These are phyloP conservation scores for Whitmania pigra DNA, from an alignment of 1,140 invertebrate species.

Conservation along the genomic window DNA sequence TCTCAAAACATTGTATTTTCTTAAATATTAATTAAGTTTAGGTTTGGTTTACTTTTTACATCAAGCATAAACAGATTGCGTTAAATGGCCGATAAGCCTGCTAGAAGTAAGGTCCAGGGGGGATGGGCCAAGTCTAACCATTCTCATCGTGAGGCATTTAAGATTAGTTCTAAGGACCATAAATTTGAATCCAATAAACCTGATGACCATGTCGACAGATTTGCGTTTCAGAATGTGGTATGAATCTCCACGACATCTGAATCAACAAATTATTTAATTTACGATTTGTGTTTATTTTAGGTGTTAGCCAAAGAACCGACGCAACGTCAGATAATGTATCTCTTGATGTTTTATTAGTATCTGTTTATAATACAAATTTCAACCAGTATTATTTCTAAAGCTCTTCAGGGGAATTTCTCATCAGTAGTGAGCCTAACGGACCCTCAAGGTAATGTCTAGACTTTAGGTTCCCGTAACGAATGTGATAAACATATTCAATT, in stretches of 20 bases:
- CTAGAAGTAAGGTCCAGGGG: slow-evolving; percentile 34
- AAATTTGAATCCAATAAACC: not conserved
- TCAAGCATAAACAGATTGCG: too few species aligned
- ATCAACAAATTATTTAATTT: too few species aligned
- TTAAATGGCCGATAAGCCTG: slow-evolving; percentile 28
- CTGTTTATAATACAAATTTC: too few species aligned
- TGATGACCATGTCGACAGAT: too few species aligned
- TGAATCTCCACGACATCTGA: too few species aligned
- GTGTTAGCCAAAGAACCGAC: not conserved
- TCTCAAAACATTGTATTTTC: too few species aligned
- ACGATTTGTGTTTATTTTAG: not conserved
- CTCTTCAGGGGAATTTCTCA: slow-evolving; percentile 36
- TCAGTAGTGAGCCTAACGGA: slow-evolving; percentile 35
- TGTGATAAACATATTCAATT: too few species aligned
- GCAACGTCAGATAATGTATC: not conserved
- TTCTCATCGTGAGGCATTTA: not conserved
- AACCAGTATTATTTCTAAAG: slow-evolving; percentile 24
- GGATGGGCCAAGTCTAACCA: slow-evolving; percentile 34
- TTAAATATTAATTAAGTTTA: too few species aligned
- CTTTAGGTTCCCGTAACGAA: not conserved
- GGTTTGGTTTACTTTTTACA: too few species aligned
- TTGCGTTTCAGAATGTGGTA: too few species aligned
- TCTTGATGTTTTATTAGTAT: slow-evolving; percentile 23
- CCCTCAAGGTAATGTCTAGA: slow-evolving; percentile 32
- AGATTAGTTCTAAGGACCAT: not conserved